Evolutionary conservation across 2,797 vertebrate genomes (phyloP).

Genomic region (Acrossocheilus wenchowensis): DNA sequence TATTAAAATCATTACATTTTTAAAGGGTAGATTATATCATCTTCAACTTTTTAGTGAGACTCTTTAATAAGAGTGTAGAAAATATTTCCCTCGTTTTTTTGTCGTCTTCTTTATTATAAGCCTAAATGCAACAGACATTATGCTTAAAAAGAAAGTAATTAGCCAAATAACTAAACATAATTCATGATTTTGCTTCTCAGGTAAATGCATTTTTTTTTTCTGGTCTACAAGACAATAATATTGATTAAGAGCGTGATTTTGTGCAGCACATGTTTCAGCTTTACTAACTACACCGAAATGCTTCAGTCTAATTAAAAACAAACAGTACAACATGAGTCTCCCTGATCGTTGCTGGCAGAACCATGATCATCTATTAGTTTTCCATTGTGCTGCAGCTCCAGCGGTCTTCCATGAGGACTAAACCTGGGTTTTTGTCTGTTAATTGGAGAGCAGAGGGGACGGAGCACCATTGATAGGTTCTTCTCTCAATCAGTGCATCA

Average conservation of each 20-base stretch:
- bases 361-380: constrained; percentile 59
- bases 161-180: neutral
- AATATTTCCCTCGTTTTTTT: neutral
- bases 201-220: neutral
- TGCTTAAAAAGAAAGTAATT: neutral
- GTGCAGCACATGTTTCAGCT: constrained; percentile 5
- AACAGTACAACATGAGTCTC: constrained; percentile 49
- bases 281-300: neutral
- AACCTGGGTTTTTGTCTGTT: constrained; percentile 75
- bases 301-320: constrained; percentile 46
- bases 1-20: neutral
- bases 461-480: constrained; percentile 79
- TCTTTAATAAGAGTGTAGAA: neutral
- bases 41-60: neutral
- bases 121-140: neutral
- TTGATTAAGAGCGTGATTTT: neutral
- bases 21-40: neutral
- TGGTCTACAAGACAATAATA: neutral
- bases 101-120: neutral
- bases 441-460: constrained; percentile 81
- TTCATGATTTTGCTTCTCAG: neutral
- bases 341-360: constrained; percentile 20
- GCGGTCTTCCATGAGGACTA: constrained; percentile 37
- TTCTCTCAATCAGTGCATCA: constrained; percentile 78
- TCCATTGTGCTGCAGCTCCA: constrained; percentile 52